Base-by-base conservation (phyloP, 2,888 invertebrate genomes). In the Dicycla oo region DNA sequence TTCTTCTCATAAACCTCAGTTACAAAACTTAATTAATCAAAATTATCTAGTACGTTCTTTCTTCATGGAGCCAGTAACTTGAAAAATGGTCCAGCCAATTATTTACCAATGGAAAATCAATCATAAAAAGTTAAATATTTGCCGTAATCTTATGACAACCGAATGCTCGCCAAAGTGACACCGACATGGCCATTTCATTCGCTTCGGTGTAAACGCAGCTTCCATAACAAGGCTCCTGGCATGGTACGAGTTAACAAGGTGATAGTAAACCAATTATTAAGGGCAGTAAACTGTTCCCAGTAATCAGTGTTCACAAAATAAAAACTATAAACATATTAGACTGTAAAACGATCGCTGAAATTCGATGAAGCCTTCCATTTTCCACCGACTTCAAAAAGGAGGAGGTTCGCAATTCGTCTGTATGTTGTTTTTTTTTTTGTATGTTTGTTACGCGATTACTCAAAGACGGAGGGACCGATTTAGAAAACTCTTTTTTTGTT, bases 211-310 rank as follows among this genome's bases (percentile, higher is more conserved):
- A 89, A 67, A 69, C 51, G n/a, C 57, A 67, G 66, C 72, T 75
- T 23, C 6, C 13, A 68, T 90, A 91, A 90, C 87, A 90, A 91
- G 89, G 76, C 88, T 87, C 80, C 86, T 74, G 86, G 78, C 85
- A 78, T 76, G 79, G 63, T 69, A 61, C 81, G 60, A 73, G 75
- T 70, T 92, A 91, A 91, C 91, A 88, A 91, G 90, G 88, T 86
- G 90, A 83, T 87, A 89, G 83, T 90, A 87, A 90, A 90, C 87
- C 89, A 91, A 91, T 91, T 90, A 92, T 91, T 88, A 90, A 87
- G 86, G 83, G 88, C 78, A 74, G 86, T 92, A 90, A 91, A 92
- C 76, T 74, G 86, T 86, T 81, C 78, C 76, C 75, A 61, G 82
- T 84, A 85, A 82, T 73, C 79, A 75, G 64, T 75, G 71, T 81